phyloP scores from a whole-genome alignment of 2,888 invertebrate genomes.

The Trachelus tabidus region DNA sequence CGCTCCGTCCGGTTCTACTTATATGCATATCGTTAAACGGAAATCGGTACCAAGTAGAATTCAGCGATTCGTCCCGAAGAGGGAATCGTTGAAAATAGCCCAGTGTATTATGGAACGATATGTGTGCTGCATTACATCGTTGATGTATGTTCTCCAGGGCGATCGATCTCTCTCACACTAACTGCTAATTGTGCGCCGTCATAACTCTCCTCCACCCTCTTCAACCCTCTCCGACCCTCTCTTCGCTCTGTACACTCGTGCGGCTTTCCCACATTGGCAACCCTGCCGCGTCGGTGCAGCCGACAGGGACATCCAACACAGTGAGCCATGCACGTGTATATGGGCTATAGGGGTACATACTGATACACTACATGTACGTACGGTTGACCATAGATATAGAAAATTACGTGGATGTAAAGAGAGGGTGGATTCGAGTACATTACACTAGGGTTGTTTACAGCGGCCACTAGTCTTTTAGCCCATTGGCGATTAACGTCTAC shows the following conservation, averaged over 20 bases:
- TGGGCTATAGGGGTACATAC: background rate
- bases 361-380: background rate
- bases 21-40: background rate
- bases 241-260: constrained; percentile 19
- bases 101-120: constrained; percentile 49
- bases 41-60: background rate
- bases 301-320: constrained; percentile 25
- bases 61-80: background rate
- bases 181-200: constrained; percentile 66
- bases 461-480: constrained; percentile 35
- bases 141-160: constrained; percentile 64
- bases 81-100: constrained; percentile 45
- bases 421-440: constrained; percentile 37
- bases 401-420: constrained; percentile 16
- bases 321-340: constrained; percentile 19
- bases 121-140: constrained; percentile 56
- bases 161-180: constrained; percentile 66
- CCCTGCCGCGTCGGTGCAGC: constrained; percentile 28
- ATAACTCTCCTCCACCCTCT: constrained; percentile 61
- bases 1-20: background rate
- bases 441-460: constrained; percentile 46
- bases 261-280: constrained; percentile 29
- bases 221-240: constrained; percentile 16
- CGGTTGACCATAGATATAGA: background rate
- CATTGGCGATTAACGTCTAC: constrained; percentile 36